A percentile compares a stretch with the other conserved stretches of the same genome.
Evolutionary conservation across 2,797 vertebrate species (phyloP).

Genomic region (Tapera naevia): DNA sequence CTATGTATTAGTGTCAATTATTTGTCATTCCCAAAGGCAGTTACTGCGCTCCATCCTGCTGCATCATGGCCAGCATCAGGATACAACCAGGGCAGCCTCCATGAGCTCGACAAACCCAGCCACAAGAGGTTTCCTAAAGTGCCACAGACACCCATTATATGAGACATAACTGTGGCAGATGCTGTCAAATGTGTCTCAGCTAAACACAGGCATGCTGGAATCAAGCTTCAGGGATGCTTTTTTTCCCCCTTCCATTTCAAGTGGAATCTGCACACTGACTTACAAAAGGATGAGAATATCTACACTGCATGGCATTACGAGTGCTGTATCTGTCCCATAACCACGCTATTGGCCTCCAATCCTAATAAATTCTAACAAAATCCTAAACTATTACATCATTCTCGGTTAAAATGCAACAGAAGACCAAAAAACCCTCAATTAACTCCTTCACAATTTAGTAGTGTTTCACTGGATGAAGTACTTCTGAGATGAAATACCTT

Average conservation of each 20-base stretch:
- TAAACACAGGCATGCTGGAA: background rate
- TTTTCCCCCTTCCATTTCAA: background rate
- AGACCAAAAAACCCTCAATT: background rate
- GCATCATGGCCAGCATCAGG: background rate
- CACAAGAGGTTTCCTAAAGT: background rate
- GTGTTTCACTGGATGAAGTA: background rate
- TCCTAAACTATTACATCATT: background rate
- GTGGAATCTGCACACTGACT: background rate
- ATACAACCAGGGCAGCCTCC: background rate
- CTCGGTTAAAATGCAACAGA: background rate
- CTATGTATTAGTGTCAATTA: fast-evolving
- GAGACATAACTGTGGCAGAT: background rate
- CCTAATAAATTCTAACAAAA: background rate
- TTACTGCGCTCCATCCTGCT: background rate
- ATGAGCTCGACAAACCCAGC: background rate
- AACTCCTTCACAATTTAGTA: background rate
- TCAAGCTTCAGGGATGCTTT: background rate
- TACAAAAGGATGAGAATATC: background rate
- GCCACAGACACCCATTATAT: fast-evolving
- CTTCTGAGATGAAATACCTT: background rate
- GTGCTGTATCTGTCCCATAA: background rate
- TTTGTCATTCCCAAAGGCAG: background rate
- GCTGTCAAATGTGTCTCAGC: background rate
- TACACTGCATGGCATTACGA: background rate
- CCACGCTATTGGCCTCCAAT: background rate